phyloP scores from a whole-genome alignment of 2,113 vertebrate species.

The Acanthisitta chloris region DNA sequence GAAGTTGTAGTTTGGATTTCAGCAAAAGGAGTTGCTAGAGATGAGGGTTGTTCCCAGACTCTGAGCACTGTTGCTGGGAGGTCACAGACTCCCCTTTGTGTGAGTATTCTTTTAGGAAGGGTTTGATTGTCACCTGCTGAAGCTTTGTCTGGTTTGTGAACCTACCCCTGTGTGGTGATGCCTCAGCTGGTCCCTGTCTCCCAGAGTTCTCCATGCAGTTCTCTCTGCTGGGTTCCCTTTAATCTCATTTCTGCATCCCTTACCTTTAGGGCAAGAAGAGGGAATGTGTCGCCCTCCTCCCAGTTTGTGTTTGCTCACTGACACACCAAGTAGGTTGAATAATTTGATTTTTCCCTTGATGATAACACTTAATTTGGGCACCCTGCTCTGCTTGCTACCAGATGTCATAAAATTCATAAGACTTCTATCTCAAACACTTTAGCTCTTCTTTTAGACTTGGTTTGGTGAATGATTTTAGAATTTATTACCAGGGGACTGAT shows the following conservation, averaged over 20 bases:
- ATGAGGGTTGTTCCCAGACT: not conserved
- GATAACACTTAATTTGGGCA: not conserved
- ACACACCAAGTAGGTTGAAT: fast-evolving
- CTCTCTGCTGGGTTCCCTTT: not conserved
- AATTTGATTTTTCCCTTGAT: not conserved
- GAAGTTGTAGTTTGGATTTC: not conserved
- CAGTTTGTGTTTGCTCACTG: not conserved
- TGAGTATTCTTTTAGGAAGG: not conserved
- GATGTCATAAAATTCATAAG: not conserved
- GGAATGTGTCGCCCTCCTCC: not conserved
- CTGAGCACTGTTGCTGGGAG: not conserved
- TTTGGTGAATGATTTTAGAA: not conserved
- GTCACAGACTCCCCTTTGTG: not conserved
- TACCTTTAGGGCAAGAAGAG: not conserved
- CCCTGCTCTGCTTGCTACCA: not conserved
- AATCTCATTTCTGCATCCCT: not conserved
- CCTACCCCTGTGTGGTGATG: not conserved
- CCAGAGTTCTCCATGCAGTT: not conserved
- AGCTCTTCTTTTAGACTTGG: not conserved
- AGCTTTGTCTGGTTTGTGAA: not conserved
- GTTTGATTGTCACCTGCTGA: not conserved
- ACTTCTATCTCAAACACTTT: fast-evolving
- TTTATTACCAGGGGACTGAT: not conserved
- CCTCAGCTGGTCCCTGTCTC: not conserved
- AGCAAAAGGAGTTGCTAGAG: not conserved